Evolutionary conservation across 1,140 invertebrate genomes (phyloP).

Genomic region (Cyrtorhinus lividipennis): DNA sequence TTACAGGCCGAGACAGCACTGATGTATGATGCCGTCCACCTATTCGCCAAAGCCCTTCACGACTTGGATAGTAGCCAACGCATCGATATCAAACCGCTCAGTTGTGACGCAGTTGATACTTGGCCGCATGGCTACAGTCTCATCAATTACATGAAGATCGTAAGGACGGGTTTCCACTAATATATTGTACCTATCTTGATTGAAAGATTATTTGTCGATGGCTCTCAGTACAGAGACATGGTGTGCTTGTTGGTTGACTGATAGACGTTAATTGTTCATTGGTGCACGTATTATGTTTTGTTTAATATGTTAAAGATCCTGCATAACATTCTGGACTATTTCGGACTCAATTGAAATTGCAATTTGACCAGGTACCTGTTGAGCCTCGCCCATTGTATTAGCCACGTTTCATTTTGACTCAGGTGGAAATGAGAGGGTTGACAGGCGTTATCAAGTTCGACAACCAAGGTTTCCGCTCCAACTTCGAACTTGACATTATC

Average conservation of each 20-base stretch:
- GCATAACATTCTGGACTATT: no score
- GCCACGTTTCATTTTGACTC: conserved; percentile 17
- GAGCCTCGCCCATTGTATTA: no score
- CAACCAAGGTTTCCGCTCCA: conserved; percentile 79
- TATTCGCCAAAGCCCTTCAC: conserved; percentile 86
- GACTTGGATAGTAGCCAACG: conserved; percentile 79
- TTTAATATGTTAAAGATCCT: no score
- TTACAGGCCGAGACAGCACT: conserved; percentile 81
- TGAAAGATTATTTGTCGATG: no score
- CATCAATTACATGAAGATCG: conserved; percentile 96
- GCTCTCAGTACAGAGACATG: no score
- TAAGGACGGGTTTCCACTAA: no score
- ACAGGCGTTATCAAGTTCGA: conserved; percentile 90
- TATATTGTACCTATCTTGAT: no score
- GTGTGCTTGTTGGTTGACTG: no score
- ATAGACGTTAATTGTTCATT: no score
- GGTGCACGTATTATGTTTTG: no score
- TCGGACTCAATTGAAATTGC: no score
- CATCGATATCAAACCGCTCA: conserved; percentile 73
- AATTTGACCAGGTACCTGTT: no score
- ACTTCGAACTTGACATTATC: conserved; percentile 80
- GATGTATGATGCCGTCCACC: conserved; percentile 87
- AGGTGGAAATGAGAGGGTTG: conserved; percentile 82
- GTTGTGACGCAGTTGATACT: conserved; percentile 76
- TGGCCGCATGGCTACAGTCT: conserved; percentile 90